Evolutionary conservation across 2,797 vertebrate genomes (phyloP), one percentile per base, ranked within the genome.

Genomic region (Rachycentron canadum): DNA sequence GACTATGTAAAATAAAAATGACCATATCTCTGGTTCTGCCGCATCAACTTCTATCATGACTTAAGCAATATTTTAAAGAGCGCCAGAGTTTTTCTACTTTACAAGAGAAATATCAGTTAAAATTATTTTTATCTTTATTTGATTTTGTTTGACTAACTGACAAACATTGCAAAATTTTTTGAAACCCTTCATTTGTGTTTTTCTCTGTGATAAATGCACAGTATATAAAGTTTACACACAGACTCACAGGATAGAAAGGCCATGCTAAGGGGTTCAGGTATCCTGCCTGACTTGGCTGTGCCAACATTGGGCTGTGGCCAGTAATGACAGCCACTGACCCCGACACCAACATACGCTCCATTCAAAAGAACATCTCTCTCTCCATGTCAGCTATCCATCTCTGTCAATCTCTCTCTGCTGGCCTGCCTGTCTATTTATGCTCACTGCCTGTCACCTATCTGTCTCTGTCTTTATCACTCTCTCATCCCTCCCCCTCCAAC

Each of bases 301-400:
- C 70, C 75, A 71, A 74, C 73, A 41, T 28, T 68, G 76, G 75
- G 65, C 59, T 6, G n/a, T 19, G 76, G 70, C 49, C 85, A 71
- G 69, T 65, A 59, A 73, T 67, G 84, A 67, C 80, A 83, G 60
- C 14, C 28, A 28, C 52, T 74, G 80, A 76, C 82, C 76, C 41
- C 3, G 7, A 49, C 59, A 53, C 73, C 25, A 17, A 80, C 69
- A 69, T 34, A 59, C 11, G 36, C 52, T 23, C 63, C 81, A 75
- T 81, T 68, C 78, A 73, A 71, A 82, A 79, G 66, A 80, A 86
- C 81, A 80, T 86, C 62, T 81, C 77, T 81, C 40, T 70, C 61
- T 81, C 26, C 43, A 14, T 83, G 77, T 83, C 77, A 76, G 45
- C 73, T 32, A 81, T 89, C 71, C 78, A 62, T 88, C 76, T 76